phyloP scores from a whole-genome alignment of 2,888 invertebrate genomes.

The Drosophila rellima region DNA sequence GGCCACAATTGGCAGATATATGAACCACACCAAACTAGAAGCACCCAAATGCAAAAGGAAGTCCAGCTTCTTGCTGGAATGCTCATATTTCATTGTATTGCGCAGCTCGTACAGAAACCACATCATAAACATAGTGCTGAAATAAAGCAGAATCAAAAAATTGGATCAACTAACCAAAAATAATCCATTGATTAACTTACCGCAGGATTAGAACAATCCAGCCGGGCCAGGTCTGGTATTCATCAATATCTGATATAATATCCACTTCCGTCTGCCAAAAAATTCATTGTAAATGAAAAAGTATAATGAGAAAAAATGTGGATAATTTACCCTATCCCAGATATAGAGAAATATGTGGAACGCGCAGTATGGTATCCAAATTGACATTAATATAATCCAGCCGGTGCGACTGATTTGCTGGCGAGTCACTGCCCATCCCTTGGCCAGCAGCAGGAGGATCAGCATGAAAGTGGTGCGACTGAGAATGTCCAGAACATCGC shows the following conservation, averaged over 20 bases:
- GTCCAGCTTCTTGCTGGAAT: slow-evolving; percentile 93
- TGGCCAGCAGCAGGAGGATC: slow-evolving; percentile 94
- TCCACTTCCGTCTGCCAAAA: slow-evolving; percentile 95
- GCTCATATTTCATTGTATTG: slow-evolving; percentile 92
- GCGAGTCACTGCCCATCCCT: slow-evolving; percentile 98
- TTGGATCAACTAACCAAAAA: background rate
- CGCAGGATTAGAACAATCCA: slow-evolving; percentile 95
- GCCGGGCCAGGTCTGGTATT: slow-evolving; percentile 99
- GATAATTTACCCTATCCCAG: slow-evolving; percentile 93
- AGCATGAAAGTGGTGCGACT: slow-evolving; percentile 98
- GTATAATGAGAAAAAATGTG: background rate
- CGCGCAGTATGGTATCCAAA: slow-evolving; percentile 96
- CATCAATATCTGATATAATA: slow-evolving; percentile 97
- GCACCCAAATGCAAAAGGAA: slow-evolving; percentile 98
- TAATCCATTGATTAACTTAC: slow-evolving; percentile 55
- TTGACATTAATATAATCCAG: slow-evolving; percentile 86
- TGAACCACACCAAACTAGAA: slow-evolving; percentile 99
- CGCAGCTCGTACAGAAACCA: slow-evolving; percentile 93
- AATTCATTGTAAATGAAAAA: slow-evolving; percentile 13
- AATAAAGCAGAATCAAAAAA: background rate
- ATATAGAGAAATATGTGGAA: slow-evolving; percentile 97
- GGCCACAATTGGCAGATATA: slow-evolving; percentile 97
- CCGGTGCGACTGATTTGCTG: slow-evolving; percentile 95
- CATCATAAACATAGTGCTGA: slow-evolving; percentile 91
- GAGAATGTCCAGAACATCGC: slow-evolving; percentile 96